These are phyloP conservation scores for Panulirus ornatus DNA, from an alignment of 1,140 invertebrate species.

Conservation along the genomic window DNA sequence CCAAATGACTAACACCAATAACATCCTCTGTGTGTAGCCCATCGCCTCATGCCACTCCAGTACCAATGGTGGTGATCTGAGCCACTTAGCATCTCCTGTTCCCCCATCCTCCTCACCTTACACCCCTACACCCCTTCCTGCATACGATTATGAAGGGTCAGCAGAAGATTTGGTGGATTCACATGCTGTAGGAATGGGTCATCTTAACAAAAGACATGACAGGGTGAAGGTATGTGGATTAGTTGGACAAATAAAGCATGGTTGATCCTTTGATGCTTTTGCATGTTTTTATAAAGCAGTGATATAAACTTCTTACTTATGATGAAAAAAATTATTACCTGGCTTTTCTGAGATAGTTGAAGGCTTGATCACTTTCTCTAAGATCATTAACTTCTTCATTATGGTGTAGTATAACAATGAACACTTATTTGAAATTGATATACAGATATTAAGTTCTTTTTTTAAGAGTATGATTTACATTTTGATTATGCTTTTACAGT, in stretches of 20 bases:
- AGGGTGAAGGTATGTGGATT: conserved; percentile 55
- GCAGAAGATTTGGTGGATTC: conserved; percentile 32
- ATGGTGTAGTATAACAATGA: too few relatives aligned
- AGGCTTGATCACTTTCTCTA: too few relatives aligned
- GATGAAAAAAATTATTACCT: too few relatives aligned
- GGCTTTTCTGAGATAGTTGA: too few relatives aligned
- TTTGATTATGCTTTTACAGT: too few relatives aligned
- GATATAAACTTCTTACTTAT: neutral
- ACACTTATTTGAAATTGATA: too few relatives aligned
- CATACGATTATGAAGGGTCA: conserved; percentile 29
- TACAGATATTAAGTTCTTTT: too few relatives aligned
- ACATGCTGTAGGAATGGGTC: neutral
- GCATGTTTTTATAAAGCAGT: neutral
- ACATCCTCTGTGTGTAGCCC: conserved; percentile 33
- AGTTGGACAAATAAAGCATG: neutral
- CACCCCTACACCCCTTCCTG: conserved; percentile 16
- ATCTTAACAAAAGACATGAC: conserved; percentile 17
- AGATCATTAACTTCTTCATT: too few relatives aligned
- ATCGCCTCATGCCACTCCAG: conserved; percentile 42
- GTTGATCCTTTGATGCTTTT: neutral
- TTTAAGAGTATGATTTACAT: too few relatives aligned
- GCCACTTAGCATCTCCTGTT: conserved; percentile 35
- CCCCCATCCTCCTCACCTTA: conserved; percentile 55
- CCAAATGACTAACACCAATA: conserved; percentile 28
- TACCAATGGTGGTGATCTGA: conserved; percentile 50